Conservation (phyloP, 2,797 vertebrate genomes). For the Chelon labrosus region DNA sequence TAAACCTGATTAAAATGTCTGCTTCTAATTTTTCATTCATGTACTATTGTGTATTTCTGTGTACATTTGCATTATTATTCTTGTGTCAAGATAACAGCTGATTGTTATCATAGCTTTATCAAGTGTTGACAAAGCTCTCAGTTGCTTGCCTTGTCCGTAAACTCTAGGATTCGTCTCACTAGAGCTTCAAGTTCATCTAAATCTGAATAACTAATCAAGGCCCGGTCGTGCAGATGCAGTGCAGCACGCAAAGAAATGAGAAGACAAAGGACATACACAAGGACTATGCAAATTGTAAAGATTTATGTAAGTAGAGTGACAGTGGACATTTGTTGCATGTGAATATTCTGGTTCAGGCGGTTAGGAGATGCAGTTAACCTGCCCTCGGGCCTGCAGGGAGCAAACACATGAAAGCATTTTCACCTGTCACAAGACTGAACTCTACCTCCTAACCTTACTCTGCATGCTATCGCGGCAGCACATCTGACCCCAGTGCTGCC, state of each 20-base stretch:
- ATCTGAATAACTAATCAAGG: neutral
- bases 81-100: no score
- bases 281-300: constrained; percentile 8
- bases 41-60: no score
- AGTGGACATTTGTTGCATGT: constrained; percentile 30
- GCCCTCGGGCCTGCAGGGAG: constrained; percentile 58
- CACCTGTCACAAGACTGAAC: constrained; percentile 65
- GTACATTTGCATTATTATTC: no score
- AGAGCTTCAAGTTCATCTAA: constrained; percentile 1
- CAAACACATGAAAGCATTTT: constrained; percentile 71
- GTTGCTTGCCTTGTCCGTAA: neutral
- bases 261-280: constrained; percentile 2
- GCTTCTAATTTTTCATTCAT: no score
- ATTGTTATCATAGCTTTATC: no score
- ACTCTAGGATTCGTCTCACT: neutral
- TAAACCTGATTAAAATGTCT: no score
- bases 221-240: neutral
- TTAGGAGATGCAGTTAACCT: constrained; percentile 52
- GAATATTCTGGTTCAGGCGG: constrained; percentile 35
- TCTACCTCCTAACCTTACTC: constrained; percentile 56
- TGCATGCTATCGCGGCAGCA: constrained; percentile 37
- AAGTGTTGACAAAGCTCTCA: neutral
- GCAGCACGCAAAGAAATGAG: neutral
- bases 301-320: neutral
- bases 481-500: constrained; percentile 54